Percentiles rank a stretch among this genome's conserved stretches.
phyloP scores from a whole-genome alignment of 2,113 vertebrate species.

The Bubo blakistoni region DNA sequence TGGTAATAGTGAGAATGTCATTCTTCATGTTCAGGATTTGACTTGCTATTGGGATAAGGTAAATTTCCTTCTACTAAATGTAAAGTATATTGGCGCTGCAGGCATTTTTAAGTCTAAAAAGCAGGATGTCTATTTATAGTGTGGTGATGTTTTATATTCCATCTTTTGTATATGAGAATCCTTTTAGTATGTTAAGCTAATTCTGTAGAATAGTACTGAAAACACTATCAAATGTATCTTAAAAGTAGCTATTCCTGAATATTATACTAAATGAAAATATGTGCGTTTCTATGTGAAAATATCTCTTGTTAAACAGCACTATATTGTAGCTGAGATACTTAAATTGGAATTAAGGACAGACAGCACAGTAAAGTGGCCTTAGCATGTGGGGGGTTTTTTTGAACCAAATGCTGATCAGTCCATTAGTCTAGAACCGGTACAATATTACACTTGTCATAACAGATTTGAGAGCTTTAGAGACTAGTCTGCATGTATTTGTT shows the following conservation, averaged over 20 bases:
- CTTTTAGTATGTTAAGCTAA: background rate
- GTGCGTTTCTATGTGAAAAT: rapidly evolving
- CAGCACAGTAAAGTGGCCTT: background rate
- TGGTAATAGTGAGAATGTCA: slow-evolving; percentile 52
- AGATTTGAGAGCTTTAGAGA: background rate
- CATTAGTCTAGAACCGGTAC: background rate
- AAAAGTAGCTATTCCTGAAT: background rate
- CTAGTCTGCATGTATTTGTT: background rate
- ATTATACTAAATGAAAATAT: background rate
- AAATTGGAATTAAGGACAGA: background rate
- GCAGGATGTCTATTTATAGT: background rate
- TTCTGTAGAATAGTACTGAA: background rate
- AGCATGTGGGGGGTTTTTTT: rapidly evolving
- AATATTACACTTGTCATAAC: background rate
- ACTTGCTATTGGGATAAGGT: slow-evolving; percentile 91
- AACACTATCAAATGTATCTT: background rate
- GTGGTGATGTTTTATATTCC: background rate
- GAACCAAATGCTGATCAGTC: background rate
- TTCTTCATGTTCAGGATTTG: slow-evolving; percentile 79
- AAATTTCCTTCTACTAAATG: background rate
- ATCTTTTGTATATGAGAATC: background rate
- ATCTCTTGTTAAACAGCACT: background rate
- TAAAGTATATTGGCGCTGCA: background rate
- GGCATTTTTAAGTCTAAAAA: background rate
- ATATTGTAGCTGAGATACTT: background rate